Base-by-base conservation (phyloP, 1,140 invertebrate genomes). In the Himalopsyche phryganea region DNA sequence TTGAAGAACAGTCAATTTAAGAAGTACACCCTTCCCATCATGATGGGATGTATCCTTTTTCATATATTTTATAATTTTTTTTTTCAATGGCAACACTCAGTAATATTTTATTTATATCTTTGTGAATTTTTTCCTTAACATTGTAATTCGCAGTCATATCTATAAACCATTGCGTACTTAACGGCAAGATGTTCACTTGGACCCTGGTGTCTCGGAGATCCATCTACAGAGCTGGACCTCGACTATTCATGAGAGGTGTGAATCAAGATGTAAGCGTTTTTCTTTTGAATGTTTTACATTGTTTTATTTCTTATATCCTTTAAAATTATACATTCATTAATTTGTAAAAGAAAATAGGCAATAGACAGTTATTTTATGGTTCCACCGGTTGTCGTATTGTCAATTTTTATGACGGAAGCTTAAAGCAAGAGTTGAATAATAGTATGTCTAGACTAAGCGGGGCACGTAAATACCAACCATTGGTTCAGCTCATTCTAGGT, bases 21-120 rank as follows among this genome's bases (percentile, higher is more conserved):
- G 18, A 84, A 83, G 66, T 98, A 93, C 75, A 88, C 89, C 66
- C 75, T 97, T 41, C 92, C 94, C 0, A 74, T 98, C 20, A 82
- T 97, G 57, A 85, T 92, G 76, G 94, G 94, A 50, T 96, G 88
- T 91, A 90, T 89, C 85, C 84, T 88, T 86, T 73, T 40, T 4
- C 15, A 35, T 11, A 40, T 40, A 40, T 40, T 40, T 40, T 11
- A 13, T 40, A 5, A 28, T 28, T 28, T 28, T 28, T 28, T 28
- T 28, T 28, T 28, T 5, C 9, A 5, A 3, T 28, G 9, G 23
- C 3, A 28, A 28, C 23, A 28, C 23, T 5, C 23, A n/a, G n/a
- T n/a, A n/a, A n/a, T n/a, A n/a, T n/a, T 28, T 28, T 28, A 28
- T 28, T 28, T 28, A 5, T 28, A 13, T 13, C n/a, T 40, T 41